Evolutionary conservation across 2,888 invertebrate species (phyloP), one percentile per base, ranked within the genome.

Genomic region (Parochlus steinenii): DNA sequence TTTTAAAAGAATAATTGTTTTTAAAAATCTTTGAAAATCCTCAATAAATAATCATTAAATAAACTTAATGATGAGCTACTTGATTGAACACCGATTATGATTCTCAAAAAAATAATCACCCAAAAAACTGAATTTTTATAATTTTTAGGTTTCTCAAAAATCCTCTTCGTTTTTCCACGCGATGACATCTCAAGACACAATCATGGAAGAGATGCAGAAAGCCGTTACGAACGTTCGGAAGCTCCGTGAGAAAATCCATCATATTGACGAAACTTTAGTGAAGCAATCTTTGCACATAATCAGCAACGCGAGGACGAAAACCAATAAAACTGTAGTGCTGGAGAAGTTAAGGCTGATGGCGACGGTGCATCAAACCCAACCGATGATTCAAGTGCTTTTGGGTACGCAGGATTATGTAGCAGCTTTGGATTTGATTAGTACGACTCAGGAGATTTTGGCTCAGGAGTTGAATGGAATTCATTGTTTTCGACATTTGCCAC

Each of bases 141-240:
- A 19, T 23, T 37, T 33, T 14, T 5, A 40, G 40, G 68, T 93
- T 35, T 87, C 93, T 18, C 78, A 82, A 48, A 90, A 93, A 54
- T 93, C 93, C 7, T 87, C 87, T 46, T 92, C 92, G 12, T 98
- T 97, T 63, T 98, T 97, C 54, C 83, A 90, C 58, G 95, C 95
- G 2, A 95, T 98, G 83, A 78, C 93, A 36, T 95, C 95, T 6
- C 97, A 98, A 59, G 93, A 97, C 54, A 82, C 86, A 18, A 79
- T 98, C 32, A 87, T 95, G 76, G 89, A 90, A 45, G 85, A 95
- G 53, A 79, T 98, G 69, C 77, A 77, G 2, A 71, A 74, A 50
- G 86, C 89, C 14, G 71, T 80, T 7, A 69, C 66, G 39, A 78
- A 82, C 49, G 79, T 89, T 19, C 69, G 73, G 49, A 64, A 66